Base-by-base conservation (phyloP, 1,140 invertebrate genomes). In the Heterodera carotae region DNA sequence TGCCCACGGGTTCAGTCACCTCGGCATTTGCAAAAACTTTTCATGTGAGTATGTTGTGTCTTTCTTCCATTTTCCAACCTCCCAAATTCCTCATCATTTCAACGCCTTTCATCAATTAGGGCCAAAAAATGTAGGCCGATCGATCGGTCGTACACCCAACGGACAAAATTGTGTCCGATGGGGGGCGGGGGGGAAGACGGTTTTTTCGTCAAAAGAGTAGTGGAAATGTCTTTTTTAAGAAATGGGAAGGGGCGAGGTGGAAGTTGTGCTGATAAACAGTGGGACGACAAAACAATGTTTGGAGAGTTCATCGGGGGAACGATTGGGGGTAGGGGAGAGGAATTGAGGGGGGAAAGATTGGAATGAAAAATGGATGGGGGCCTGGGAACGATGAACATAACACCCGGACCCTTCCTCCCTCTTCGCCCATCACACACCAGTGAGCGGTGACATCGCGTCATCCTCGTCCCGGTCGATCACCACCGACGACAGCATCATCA, bases 31-130 rank as follows among this genome's bases (percentile, higher is more conserved):
- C 39, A 43, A 43, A n/a, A n/a, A n/a, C n/a, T n/a, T n/a, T n/a
- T n/a, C n/a, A n/a, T n/a, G n/a, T n/a, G n/a, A n/a, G n/a, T n/a
- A n/a, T n/a, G n/a, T n/a, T n/a, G n/a, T n/a, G n/a, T n/a, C n/a
- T n/a, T n/a, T n/a, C n/a, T 3, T 56, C 18, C 48, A 56, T 22
- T 5, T 56, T 56, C 48, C 12, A 56, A 56, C 18, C 48, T 56
- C 48, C 60, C 7, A 66, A 66, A 31, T 27, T 60, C 70, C 70
- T 72, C 70, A 43, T 72, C 39, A 72, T 72, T 56, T 60, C 39
- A 56, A 72, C 33, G 15, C 48, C 48, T 4, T 43, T 22, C 48
- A 56, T 22, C 22, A 18, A 18, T 22, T 5, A 56, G 22, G 48
- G 62, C 62, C 62, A 66, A 66, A 62, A n/a, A 66, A 66, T 31